Percentiles rank a stretch among this genome's conserved stretches.
Evolutionary conservation across 2,888 invertebrate genomes (phyloP).

Genomic region (Morpho helenor): DNA sequence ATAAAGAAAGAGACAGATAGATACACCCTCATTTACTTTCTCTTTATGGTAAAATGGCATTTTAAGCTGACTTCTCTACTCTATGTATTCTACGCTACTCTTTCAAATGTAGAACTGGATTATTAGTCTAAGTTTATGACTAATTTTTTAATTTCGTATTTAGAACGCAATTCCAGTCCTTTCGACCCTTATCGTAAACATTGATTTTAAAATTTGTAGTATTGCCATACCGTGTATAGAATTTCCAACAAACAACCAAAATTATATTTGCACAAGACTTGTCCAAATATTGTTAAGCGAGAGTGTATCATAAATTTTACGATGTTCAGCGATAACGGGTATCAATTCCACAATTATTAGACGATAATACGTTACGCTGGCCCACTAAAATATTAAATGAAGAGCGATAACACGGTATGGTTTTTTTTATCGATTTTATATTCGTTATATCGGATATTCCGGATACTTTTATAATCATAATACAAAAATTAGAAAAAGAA

Average conservation of each 20-base stretch:
- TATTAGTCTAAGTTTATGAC: too few species aligned
- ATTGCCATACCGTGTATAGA: not conserved
- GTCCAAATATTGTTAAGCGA: constrained; percentile 51
- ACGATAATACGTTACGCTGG: constrained; percentile 13
- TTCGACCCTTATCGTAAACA: too few species aligned
- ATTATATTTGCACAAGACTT: constrained; percentile 66
- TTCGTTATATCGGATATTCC: not conserved
- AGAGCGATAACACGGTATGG: constrained; percentile 4
- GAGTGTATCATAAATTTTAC: constrained; percentile 63
- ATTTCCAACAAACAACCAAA: constrained; percentile 9
- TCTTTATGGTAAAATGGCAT: too few species aligned
- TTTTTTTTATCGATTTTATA: constrained; percentile 8
- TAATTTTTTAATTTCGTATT: too few species aligned
- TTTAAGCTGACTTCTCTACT: too few species aligned
- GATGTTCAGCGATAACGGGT: constrained; percentile 54
- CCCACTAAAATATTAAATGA: constrained; percentile 10
- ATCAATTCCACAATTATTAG: constrained; percentile 16
- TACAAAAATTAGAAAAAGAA: too few species aligned
- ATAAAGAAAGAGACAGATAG: too few species aligned
- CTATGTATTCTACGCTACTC: too few species aligned
- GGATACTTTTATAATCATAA: not conserved
- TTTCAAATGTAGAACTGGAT: too few species aligned
- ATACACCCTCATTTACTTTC: too few species aligned
- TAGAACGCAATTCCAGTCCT: too few species aligned
- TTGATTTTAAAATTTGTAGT: not conserved